A percentile compares a stretch with the other conserved stretches of the same genome.
phyloP scores from a whole-genome alignment of 2,888 invertebrate species.

The Malthinus seriepunctatus region DNA sequence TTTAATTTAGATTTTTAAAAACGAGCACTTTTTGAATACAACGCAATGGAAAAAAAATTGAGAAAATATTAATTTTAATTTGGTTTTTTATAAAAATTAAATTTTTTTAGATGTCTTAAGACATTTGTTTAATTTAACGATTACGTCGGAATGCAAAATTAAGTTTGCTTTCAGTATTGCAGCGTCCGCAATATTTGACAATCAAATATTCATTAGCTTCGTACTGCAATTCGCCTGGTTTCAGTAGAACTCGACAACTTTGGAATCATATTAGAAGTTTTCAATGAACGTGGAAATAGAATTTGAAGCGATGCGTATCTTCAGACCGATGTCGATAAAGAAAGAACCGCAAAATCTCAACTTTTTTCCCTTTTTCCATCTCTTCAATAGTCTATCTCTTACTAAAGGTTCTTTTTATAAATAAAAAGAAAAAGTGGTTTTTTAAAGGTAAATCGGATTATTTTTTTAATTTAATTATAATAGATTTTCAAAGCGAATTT shows the following conservation, averaged over 20 bases:
- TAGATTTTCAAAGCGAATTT: too few species aligned
- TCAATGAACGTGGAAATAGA: constrained; percentile 23
- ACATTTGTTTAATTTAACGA: constrained; percentile 15
- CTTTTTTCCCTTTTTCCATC: constrained; percentile 8
- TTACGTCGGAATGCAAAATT: constrained; percentile 22
- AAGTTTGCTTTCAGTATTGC: constrained; percentile 23
- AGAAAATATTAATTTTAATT: background rate
- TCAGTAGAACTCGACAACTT: constrained; percentile 22
- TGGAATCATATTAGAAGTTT: constrained; percentile 26
- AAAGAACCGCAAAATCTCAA: constrained; percentile 11
- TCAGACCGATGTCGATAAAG: constrained; percentile 19
- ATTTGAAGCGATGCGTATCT: constrained; percentile 23
- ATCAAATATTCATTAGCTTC: constrained; percentile 27
- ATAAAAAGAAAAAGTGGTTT: background rate
- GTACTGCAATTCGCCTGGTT: constrained; percentile 21
- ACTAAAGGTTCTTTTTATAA: background rate
- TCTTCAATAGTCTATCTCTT: background rate
- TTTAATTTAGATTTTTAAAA: background rate
- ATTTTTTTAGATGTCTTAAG: constrained; percentile 5
- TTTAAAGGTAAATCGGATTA: too few species aligned
- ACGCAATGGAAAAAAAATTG: too few species aligned
- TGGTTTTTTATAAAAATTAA: background rate
- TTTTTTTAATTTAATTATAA: too few species aligned
- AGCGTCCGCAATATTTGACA: constrained; percentile 23
- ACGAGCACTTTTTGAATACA: background rate